These are phyloP conservation scores for Colinus virginianus DNA, from an alignment of 2,113 vertebrate genomes.

Conservation along the genomic window DNA sequence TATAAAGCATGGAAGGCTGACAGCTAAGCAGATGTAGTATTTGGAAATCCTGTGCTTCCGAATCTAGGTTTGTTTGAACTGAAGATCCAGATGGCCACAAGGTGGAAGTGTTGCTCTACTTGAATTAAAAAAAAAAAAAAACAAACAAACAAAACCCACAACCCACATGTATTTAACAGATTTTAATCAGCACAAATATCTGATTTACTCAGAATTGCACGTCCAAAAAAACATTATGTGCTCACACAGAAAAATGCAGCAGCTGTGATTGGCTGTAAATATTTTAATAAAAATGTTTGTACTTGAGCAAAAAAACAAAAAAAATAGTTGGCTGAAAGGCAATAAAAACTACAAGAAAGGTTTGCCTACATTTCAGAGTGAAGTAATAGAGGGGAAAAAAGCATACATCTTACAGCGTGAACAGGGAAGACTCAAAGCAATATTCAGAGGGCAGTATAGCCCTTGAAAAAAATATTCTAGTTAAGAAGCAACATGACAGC, in stretches of 20 bases:
- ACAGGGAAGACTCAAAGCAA: background rate
- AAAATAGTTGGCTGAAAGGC: background rate
- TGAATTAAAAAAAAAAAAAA: background rate
- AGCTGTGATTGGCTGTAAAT: background rate
- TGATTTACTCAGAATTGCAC: background rate
- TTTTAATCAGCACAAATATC: background rate
- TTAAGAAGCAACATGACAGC: background rate
- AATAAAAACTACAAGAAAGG: background rate
- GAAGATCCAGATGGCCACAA: background rate
- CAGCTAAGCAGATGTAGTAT: background rate
- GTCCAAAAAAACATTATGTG: background rate
- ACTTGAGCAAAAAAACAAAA: background rate
- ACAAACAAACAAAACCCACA: too few species aligned
- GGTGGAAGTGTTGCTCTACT: conserved; percentile 35
- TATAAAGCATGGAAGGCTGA: background rate
- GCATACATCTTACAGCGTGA: background rate
- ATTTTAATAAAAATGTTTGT: background rate
- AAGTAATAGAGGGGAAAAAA: background rate
- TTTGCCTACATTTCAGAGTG: background rate
- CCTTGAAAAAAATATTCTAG: background rate
- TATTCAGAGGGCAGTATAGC: background rate
- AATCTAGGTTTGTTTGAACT: too few species aligned
- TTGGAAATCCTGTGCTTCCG: rapidly evolving
- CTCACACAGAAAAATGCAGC: background rate
- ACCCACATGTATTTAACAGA: rapidly evolving